Evolutionary conservation across 2,888 invertebrate genomes (phyloP), one percentile per base, ranked within the genome.

Genomic region (Diaprepes abbreviatus): DNA sequence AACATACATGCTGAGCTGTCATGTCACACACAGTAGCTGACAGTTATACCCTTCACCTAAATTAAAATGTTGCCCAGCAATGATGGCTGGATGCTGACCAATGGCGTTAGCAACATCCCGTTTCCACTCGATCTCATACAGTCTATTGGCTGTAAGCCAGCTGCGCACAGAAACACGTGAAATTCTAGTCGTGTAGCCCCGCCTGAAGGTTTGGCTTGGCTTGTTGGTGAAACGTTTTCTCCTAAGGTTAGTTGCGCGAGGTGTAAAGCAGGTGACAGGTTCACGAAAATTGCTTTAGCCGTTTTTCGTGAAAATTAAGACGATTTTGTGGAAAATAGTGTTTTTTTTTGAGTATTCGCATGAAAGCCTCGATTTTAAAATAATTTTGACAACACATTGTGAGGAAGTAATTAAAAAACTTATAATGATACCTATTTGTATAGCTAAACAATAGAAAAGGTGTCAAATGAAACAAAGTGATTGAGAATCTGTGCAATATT

Each of bases 61-160:
- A 84, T 84, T 83, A 82, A 84, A 83, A 83, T 80, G 83, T 83
- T 83, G 78, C 78, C 75, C 73, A 77, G 80, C 81, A 83, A 84
- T 84, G 82, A 82, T 84, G 84, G 84, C 82, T 84, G 83, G 81
- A 81, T 81, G 77, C 83, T 81, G 81, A 79, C 84, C 84, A 84
- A 84, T 85, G 79, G 78, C 73, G 76, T 75, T 70, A 73, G 38
- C 80, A 80, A 81, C 81, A 82, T 81, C 82, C 75, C 80, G 79
- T 79, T 80, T 83, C 82, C 82, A 80, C 76, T 63, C 67, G 62
- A 74, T 72, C 70, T 65, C 63, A 48, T 52, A 36, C 12, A 24
- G 73, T 31, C 74, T 63, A 84, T 84, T 84, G 84, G 83, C 28
- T n/a, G 69, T 10, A 16, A 36, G 19, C 17, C 60, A 59, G 65